phyloP scores from a whole-genome alignment of 2,797 vertebrate species.

The Lacerta viridis region DNA sequence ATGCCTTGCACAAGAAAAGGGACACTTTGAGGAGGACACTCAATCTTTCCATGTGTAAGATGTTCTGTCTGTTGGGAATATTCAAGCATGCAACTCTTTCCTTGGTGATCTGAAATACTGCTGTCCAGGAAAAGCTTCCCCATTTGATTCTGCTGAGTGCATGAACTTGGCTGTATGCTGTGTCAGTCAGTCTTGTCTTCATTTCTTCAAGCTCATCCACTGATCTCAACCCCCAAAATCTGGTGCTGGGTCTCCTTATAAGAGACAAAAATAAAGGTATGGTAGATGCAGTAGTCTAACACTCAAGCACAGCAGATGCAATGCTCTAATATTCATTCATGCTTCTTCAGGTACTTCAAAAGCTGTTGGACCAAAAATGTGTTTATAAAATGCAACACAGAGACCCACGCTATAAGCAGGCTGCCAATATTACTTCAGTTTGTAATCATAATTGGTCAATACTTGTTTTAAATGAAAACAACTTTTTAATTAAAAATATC shows the following conservation, averaged over 20 bases:
- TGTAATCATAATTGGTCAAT: constrained; percentile 59
- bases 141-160: too few relatives aligned
- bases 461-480: constrained; percentile 56
- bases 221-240: background rate
- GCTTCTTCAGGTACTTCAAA: constrained; percentile 40
- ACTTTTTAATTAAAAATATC: constrained; percentile 70
- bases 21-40: background rate
- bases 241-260: background rate
- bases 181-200: background rate
- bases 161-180: background rate
- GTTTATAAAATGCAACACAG: constrained; percentile 45
- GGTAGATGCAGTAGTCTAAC: too few relatives aligned
- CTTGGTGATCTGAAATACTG: background rate
- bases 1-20: background rate
- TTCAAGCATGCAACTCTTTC: background rate
- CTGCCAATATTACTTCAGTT: constrained; percentile 73
- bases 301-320: background rate
- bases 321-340: constrained; percentile 26
- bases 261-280: constrained; percentile 21
- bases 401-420: constrained; percentile 68
- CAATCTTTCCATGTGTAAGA: background rate
- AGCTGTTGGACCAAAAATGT: constrained; percentile 14
- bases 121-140: too few relatives aligned
- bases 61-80: background rate
- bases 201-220: background rate